These are phyloP conservation scores for Papilio elwesi DNA, from an alignment of 2,888 invertebrate genomes.

Conservation along the genomic window DNA sequence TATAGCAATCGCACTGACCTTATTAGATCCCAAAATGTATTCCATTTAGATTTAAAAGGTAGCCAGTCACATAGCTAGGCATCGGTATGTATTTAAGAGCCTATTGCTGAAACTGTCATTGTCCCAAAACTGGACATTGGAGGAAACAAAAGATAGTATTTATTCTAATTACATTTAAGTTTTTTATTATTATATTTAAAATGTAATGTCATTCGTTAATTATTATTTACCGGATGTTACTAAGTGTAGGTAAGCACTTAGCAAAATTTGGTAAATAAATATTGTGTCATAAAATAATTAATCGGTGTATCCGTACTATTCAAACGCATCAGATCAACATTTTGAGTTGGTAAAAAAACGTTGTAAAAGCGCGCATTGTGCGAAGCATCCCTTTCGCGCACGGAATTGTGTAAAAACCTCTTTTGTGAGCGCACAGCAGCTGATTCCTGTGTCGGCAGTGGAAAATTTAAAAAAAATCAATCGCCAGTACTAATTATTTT, in stretches of 20 bases:
- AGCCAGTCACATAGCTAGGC: no score
- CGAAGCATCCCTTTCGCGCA: constrained; percentile 44
- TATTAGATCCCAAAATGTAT: no score
- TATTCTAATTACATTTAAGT: no score
- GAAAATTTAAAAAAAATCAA: constrained; percentile 54
- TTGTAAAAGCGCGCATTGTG: constrained; percentile 42
- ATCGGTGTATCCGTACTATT: constrained; percentile 5
- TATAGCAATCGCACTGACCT: no score
- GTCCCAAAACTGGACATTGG: background rate
- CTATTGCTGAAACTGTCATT: no score
- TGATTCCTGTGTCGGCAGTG: constrained; percentile 53
- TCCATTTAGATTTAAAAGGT: no score
- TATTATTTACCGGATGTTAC: no score
- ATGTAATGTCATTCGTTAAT: no score
- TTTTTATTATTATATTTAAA: no score
- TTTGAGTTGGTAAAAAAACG: constrained; percentile 31
- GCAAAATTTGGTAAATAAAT: background rate
- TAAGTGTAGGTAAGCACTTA: no score
- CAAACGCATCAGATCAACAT: constrained; percentile 18
- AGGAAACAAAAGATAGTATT: background rate
- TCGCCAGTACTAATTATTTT: constrained; percentile 54
- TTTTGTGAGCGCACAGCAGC: constrained; percentile 55
- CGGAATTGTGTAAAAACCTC: constrained; percentile 47
- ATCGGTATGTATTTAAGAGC: no score
- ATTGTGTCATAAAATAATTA: background rate